These are phyloP conservation scores for Chloropsis cyanopogon DNA, from an alignment of 2,113 vertebrate species.

Conservation along the genomic window DNA sequence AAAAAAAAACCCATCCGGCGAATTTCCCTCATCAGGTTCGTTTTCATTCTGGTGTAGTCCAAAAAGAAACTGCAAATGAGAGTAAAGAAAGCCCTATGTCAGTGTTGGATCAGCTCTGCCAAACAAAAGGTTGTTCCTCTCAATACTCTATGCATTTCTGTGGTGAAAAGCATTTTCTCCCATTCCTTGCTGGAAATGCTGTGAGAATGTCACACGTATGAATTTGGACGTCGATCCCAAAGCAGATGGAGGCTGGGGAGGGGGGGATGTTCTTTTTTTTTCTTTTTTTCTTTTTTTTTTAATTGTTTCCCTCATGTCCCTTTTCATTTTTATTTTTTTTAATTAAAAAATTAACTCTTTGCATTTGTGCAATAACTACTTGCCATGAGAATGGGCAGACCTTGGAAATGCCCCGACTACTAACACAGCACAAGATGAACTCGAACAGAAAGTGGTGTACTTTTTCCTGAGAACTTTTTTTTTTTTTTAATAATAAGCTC, in stretches of 20 bases:
- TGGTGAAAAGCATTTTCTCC: slow-evolving; percentile 28
- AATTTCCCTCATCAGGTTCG: not conserved
- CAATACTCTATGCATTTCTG: slow-evolving; percentile 69
- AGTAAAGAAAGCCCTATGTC: not conserved
- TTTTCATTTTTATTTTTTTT: not conserved
- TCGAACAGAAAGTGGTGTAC: slow-evolving; percentile 70
- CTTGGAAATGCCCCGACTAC: slow-evolving; percentile 80
- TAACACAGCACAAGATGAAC: slow-evolving; percentile 79
- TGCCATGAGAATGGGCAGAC: slow-evolving; percentile 74
- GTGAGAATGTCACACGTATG: slow-evolving; percentile 34
- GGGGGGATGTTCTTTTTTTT: not conserved
- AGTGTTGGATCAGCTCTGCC: not conserved
- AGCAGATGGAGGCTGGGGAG: slow-evolving; percentile 54
- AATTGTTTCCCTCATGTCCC: not conserved
- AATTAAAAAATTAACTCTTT: slow-evolving; percentile 71
- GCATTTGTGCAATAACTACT: slow-evolving; percentile 86
- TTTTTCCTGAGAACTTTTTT: slow-evolving; percentile 72
- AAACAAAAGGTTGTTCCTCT: slow-evolving; percentile 12
- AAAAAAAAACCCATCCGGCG: not conserved
- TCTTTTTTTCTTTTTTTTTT: not conserved
- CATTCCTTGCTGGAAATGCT: slow-evolving; percentile 30
- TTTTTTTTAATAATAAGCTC: slow-evolving; percentile 70
- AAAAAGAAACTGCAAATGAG: not conserved
- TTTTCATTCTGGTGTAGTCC: not conserved
- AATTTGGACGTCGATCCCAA: slow-evolving; percentile 40